These are phyloP conservation scores for Neomorphus geoffroyi DNA, from an alignment of 2,797 vertebrate species.

Conservation along the genomic window DNA sequence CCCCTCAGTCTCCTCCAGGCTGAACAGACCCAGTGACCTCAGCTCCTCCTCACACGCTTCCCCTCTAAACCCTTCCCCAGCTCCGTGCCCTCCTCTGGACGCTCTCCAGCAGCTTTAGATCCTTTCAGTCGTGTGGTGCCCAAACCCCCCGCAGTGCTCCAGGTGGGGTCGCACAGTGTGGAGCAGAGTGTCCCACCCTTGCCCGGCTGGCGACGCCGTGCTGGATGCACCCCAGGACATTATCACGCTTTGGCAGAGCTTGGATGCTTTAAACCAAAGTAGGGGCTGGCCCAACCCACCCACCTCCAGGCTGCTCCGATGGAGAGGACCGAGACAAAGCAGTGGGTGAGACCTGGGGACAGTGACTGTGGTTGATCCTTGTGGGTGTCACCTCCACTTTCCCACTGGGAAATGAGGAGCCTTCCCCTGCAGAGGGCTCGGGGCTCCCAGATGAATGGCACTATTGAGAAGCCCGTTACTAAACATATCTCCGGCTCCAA, in stretches of 20 bases:
- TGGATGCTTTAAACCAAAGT: background rate
- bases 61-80: no score
- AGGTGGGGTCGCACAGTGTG: no score
- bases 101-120: no score
- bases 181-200: no score
- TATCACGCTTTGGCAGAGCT: background rate
- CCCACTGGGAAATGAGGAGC: fast-evolving
- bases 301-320: background rate
- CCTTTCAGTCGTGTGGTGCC: no score
- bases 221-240: no score
- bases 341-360: background rate
- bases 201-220: no score
- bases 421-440: background rate
- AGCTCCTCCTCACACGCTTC: no score
- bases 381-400: background rate
- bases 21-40: no score
- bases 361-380: background rate
- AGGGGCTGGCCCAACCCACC: background rate
- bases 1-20: no score
- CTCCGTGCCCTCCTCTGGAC: no score
- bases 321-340: background rate
- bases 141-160: no score
- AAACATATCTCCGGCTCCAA: background rate
- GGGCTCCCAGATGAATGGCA: background rate
- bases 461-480: background rate